phyloP scores from a whole-genome alignment of 1,140 invertebrate species.

The Dendroctonus valens region DNA sequence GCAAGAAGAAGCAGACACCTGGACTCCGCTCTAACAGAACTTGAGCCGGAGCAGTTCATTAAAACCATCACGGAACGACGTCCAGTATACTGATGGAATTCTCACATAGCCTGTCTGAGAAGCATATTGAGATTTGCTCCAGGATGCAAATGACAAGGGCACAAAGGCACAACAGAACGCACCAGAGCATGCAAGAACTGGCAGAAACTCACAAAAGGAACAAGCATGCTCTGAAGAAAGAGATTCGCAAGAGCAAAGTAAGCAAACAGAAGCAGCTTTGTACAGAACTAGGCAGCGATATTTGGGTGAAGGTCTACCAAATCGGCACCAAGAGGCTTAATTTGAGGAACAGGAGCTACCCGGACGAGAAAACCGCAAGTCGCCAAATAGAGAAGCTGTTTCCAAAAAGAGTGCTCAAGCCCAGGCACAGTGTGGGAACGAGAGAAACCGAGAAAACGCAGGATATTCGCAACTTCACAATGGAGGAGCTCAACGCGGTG shows the following conservation, averaged over 20 bases:
- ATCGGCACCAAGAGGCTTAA: neutral
- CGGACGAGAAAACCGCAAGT: neutral
- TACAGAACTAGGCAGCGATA: neutral
- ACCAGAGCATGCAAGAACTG: neutral
- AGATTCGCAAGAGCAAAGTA: neutral
- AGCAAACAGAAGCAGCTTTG: neutral
- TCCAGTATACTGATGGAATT: neutral
- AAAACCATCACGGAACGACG: neutral
- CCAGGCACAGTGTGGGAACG: neutral
- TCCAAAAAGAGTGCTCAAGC: no score
- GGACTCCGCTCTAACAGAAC: no score
- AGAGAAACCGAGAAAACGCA: neutral
- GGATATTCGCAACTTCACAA: neutral
- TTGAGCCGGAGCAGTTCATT: no score
- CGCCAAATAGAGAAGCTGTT: slow-evolving; percentile 1
- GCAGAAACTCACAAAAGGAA: neutral
- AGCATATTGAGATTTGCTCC: neutral
- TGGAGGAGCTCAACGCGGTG: neutral
- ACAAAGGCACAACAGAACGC: neutral
- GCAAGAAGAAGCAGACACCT: no score
- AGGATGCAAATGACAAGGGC: neutral
- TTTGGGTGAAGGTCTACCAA: neutral
- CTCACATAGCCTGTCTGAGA: neutral
- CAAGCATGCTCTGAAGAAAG: neutral
- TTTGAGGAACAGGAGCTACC: neutral